Evolutionary conservation across 2,888 invertebrate species (phyloP), one percentile per base, ranked within the genome.

Genomic region (Alloplasta piceator): DNA sequence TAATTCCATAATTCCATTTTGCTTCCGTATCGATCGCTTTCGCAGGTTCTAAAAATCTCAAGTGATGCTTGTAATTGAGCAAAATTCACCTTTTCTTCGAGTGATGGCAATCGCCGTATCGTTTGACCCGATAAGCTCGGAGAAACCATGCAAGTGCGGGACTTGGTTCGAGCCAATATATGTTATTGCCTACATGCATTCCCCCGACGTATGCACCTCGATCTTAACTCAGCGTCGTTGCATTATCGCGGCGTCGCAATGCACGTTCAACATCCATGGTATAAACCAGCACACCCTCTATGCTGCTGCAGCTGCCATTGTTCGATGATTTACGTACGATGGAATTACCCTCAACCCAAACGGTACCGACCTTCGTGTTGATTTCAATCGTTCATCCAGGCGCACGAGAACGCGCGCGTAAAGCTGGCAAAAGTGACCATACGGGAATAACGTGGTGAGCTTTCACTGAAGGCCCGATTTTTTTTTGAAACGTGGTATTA

Each of bases 321-420:
- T 84, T 84, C 82, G 85, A 85, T 87, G 85, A 86, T 87, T 86
- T 87, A 86, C 85, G 85, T 82, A 81, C 82, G 72, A 70, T 70
- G 78, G 84, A 84, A 85, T 85, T 85, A 85, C 82, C 80, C 72
- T 52, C 76, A 82, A 77, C 82, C 7, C 58, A 74, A n/a, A 78
- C 56, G 55, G 71, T 64, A 50, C 66, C 1, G 66, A 56, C 77
- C 81, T 84, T 83, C 79, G 81, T 85, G 84, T 82, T 83, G 80
- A 82, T 84, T 83, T 82, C 82, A 78, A 85, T 85, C 85, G 84
- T 83, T 74, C 36, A 66, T 52, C 43, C 60, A 43, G 41, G 67
- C 79, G 82, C 82, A 82, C 79, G 71, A 85, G 82, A 82, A 80
- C 75, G 72, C 80, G 70, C 61, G 77, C 77, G 52, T 63, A 41